These are phyloP conservation scores for Galerucella nymphaeae DNA, from an alignment of 2,888 invertebrate genomes.

Conservation along the genomic window DNA sequence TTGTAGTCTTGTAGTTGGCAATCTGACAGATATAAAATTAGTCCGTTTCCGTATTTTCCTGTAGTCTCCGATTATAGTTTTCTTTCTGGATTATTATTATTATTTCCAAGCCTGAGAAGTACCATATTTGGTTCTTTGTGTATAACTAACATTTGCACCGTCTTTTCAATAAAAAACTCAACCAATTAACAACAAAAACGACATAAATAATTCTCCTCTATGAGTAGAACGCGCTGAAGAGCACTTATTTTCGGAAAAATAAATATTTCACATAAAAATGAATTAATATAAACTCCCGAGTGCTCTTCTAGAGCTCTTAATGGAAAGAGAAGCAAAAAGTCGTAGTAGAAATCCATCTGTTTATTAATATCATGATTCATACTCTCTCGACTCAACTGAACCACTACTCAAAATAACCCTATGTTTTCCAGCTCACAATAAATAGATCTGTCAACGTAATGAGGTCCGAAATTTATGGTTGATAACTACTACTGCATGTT, in stretches of 20 bases:
- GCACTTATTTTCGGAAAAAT: not conserved
- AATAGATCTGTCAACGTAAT: slow-evolving; percentile 13
- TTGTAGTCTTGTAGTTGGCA: too few species aligned
- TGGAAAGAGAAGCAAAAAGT: slow-evolving; percentile 1
- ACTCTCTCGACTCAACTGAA: not conserved
- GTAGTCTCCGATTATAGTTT: too few species aligned
- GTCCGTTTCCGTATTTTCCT: too few species aligned
- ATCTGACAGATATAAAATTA: too few species aligned
- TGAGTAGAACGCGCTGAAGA: not conserved
- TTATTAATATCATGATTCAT: slow-evolving; percentile 12
- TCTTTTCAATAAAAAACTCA: too few species aligned
- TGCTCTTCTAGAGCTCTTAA: not conserved
- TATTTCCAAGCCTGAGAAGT: too few species aligned
- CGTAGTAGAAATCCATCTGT: slow-evolving; percentile 4
- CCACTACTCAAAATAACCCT: slow-evolving; percentile 1
- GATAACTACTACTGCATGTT: not conserved
- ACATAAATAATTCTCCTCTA: too few species aligned
- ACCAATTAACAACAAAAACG: too few species aligned
- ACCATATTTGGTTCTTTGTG: too few species aligned
- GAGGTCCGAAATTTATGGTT: slow-evolving; percentile 11
- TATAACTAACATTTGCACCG: too few species aligned
- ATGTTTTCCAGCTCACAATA: not conserved
- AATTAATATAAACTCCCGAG: not conserved
- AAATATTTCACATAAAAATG: not conserved
- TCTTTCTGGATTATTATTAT: too few species aligned